These are phyloP conservation scores for Rhadina sibilatrix DNA, from an alignment of 2,113 vertebrate genomes.

Conservation along the genomic window DNA sequence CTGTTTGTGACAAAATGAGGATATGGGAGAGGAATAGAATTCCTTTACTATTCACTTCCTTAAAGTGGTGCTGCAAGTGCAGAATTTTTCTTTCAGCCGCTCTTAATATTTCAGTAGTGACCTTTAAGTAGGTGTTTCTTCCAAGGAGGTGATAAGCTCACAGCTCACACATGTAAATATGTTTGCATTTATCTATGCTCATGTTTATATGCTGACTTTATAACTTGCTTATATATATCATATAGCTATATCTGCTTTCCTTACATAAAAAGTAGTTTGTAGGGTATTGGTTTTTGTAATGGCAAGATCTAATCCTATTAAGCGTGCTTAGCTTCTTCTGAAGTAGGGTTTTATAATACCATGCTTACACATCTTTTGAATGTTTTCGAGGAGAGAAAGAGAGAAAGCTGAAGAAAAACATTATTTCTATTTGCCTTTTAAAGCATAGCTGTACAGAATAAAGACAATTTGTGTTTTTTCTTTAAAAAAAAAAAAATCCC, in stretches of 20 bases:
- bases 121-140: neutral
- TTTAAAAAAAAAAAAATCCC: neutral
- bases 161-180: fast-evolving
- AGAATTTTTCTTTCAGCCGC: neutral
- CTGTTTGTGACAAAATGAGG: neutral
- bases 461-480: neutral
- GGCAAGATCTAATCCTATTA: neutral
- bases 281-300: neutral
- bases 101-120: neutral
- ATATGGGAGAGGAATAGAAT: neutral
- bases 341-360: neutral
- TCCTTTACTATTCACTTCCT: neutral
- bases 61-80: neutral
- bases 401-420: neutral
- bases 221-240: neutral
- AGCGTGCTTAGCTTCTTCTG: neutral
- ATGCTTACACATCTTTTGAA: neutral
- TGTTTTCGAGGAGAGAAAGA: neutral
- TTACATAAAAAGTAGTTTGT: neutral
- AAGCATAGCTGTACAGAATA: neutral
- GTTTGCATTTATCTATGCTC: neutral
- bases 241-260: neutral
- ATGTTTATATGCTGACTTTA: neutral
- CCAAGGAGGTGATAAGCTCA: neutral
- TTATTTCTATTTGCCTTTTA: neutral